Evolutionary conservation across 2,888 invertebrate genomes (phyloP).

Genomic region (Eristalis intricaria): DNA sequence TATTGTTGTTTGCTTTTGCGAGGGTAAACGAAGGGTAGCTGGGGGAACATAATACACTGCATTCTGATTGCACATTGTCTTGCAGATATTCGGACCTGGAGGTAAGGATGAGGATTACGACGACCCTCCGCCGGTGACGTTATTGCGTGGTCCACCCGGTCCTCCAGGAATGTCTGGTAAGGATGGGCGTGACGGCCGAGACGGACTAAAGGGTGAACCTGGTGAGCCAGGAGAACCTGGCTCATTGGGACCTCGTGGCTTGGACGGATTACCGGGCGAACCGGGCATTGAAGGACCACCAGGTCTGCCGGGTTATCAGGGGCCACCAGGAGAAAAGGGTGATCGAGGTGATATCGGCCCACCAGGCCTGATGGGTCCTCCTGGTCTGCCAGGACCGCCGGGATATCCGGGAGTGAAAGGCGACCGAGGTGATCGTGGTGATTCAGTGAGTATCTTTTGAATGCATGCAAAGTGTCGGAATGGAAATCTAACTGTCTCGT

Average conservation of each 20-base stretch:
- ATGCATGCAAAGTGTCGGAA: neutral
- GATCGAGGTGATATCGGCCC: slow-evolving; percentile 92
- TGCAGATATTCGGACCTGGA: slow-evolving; percentile 80
- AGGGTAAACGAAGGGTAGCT: slow-evolving; percentile 50
- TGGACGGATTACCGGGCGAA: slow-evolving; percentile 89
- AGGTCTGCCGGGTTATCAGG: slow-evolving; percentile 88
- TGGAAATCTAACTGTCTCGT: slow-evolving; percentile 72
- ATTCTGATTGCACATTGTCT: slow-evolving; percentile 68
- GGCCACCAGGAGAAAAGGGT: slow-evolving; percentile 93
- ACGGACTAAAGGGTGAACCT: slow-evolving; percentile 83
- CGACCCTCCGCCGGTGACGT: slow-evolving; percentile 81
- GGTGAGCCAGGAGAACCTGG: slow-evolving; percentile 91
- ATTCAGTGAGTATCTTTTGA: slow-evolving; percentile 87
- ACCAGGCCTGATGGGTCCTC: slow-evolving; percentile 96
- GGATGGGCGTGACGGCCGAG: slow-evolving; percentile 80
- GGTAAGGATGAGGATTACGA: slow-evolving; percentile 82
- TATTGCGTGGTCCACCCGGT: slow-evolving; percentile 86
- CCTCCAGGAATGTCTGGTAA: slow-evolving; percentile 83
- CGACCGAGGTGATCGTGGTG: slow-evolving; percentile 95
- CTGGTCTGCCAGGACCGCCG: slow-evolving; percentile 90
- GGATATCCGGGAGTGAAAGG: slow-evolving; percentile 95
- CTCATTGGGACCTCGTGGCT: slow-evolving; percentile 88
- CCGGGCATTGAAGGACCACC: slow-evolving; percentile 94
- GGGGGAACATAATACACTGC: slow-evolving; percentile 48
- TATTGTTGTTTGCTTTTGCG: slow-evolving; percentile 68